Conservation (phyloP, 2,113 vertebrate species). For the Pangasianodon gigas region DNA sequence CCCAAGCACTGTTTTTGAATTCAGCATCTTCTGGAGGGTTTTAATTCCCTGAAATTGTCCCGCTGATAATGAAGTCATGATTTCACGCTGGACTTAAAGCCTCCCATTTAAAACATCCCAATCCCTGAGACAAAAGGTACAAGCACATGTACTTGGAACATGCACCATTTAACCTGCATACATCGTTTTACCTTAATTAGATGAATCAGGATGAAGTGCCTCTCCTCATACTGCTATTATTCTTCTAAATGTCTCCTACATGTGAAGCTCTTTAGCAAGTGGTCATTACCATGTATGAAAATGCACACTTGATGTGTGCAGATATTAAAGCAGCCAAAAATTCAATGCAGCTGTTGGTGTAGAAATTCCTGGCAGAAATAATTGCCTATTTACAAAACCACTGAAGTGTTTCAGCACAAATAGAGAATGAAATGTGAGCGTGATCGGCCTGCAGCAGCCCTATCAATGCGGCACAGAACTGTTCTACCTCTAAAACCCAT, state of each 20-base stretch:
- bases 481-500: constrained; percentile 5
- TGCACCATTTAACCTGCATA: constrained; percentile 3
- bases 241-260: background rate
- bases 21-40: constrained; percentile 19
- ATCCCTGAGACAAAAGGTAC: background rate
- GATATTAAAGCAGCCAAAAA: constrained; percentile 44
- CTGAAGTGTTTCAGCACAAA: constrained; percentile 56
- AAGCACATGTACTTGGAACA: background rate
- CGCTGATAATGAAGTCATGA: constrained; percentile 33
- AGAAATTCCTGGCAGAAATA: constrained; percentile 55
- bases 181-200: background rate
- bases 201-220: constrained; percentile 10
- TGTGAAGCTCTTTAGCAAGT: background rate
- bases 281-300: constrained; percentile 37
- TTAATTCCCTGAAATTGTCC: constrained; percentile 28
- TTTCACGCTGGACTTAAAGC: constrained; percentile 14
- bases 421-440: constrained; percentile 49
- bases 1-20: background rate
- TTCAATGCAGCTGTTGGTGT: constrained; percentile 53
- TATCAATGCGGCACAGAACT: constrained; percentile 27
- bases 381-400: constrained; percentile 59
- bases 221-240: background rate
- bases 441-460: constrained; percentile 42
- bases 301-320: constrained; percentile 21
- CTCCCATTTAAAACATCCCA: background rate